phyloP scores from a whole-genome alignment of 2,888 invertebrate genomes.

The Brassicogethes aeneus region DNA sequence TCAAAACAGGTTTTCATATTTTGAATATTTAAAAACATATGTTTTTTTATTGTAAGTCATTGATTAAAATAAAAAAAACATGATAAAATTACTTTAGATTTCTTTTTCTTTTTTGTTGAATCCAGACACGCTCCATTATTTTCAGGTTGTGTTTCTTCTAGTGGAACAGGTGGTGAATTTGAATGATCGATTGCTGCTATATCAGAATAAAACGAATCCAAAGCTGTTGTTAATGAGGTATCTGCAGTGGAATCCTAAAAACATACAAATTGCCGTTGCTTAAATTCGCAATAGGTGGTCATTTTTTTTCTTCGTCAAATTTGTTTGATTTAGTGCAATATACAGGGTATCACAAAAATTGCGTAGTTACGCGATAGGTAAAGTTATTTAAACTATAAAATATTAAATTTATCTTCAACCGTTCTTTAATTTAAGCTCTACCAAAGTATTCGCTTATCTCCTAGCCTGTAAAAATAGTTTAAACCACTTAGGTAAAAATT shows the following conservation, averaged over 20 bases:
- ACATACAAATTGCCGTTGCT: no score
- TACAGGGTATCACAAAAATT: no score
- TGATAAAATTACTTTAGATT: constrained; percentile 39
- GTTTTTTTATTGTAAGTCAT: background rate
- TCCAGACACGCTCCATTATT: constrained; percentile 19
- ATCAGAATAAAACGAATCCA: constrained; percentile 53
- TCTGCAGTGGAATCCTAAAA: background rate
- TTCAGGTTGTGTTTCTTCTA: background rate
- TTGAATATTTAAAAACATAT: background rate
- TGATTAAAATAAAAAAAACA: constrained; percentile 3
- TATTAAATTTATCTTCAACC: no score
- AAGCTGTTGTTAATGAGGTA: constrained; percentile 25
- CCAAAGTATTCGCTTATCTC: no score
- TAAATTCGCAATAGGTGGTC: no score
- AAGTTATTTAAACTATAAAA: no score
- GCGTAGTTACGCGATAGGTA: no score
- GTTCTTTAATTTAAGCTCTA: no score
- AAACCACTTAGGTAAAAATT: no score
- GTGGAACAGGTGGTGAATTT: constrained; percentile 13
- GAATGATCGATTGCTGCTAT: constrained; percentile 46
- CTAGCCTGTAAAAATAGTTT: no score
- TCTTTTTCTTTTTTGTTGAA: constrained; percentile 38
- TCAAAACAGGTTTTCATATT: background rate
- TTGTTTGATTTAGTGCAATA: no score
- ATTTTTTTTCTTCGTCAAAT: no score